A percentile compares a stretch with the other conserved stretches of the same genome.
These are phyloP conservation scores for Lathronympha strigana DNA, from an alignment of 2,888 invertebrate species.

Conservation along the genomic window DNA sequence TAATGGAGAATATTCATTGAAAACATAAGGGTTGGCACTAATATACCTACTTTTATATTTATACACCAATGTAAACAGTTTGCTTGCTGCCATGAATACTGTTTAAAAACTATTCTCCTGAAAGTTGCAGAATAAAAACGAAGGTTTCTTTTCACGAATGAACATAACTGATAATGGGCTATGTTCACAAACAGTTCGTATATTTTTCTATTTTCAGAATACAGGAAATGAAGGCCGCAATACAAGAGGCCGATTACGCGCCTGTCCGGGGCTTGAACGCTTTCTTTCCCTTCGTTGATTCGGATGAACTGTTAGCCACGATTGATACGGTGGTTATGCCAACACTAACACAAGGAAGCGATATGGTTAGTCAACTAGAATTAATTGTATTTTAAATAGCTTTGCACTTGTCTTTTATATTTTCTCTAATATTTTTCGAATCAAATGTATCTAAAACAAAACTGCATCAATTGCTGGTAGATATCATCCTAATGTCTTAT, in stretches of 20 bases:
- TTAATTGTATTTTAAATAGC: neutral
- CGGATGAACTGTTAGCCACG: conserved; percentile 56
- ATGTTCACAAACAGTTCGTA: neutral
- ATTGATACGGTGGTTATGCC: conserved; percentile 51
- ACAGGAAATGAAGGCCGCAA: conserved; percentile 45
- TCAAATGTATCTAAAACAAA: too few species aligned
- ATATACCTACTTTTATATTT: too few species aligned
- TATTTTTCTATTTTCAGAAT: conserved; percentile 44
- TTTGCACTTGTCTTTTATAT: neutral
- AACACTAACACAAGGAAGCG: conserved; percentile 42
- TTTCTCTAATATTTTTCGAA: too few species aligned
- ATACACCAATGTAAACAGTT: too few species aligned
- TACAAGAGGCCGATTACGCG: conserved; percentile 36
- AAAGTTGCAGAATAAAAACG: too few species aligned
- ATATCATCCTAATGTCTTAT: too few species aligned
- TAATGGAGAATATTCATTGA: too few species aligned
- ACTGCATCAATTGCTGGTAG: too few species aligned
- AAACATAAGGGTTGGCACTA: too few species aligned
- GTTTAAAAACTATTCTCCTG: too few species aligned
- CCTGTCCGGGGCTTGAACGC: conserved; percentile 50
- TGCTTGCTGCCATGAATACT: too few species aligned
- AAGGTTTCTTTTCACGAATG: neutral
- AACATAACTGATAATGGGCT: too few species aligned
- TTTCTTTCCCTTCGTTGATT: conserved; percentile 54
- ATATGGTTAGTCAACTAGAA: conserved; percentile 34